Evolutionary conservation across 2,888 invertebrate species (phyloP), one percentile per base, ranked within the genome.

Genomic region (Cheilosia vulpina): DNA sequence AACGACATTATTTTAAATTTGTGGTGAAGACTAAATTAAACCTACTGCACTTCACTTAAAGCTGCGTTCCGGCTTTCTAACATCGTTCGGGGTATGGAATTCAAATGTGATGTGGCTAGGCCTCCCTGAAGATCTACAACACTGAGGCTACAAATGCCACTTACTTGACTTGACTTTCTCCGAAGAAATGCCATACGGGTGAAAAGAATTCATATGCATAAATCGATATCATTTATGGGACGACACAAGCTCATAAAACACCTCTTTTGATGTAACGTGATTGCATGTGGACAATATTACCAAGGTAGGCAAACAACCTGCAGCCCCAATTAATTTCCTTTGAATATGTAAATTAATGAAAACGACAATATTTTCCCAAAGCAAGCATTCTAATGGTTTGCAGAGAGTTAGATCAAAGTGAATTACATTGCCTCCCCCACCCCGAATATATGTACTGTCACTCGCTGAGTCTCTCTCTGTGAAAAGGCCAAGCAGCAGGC

Each of bases 271-370:
- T 85, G 81, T 85, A 85, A 85, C 66, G 52, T 77, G 76, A 85
- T 85, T 85, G 81, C 77, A 81, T 85, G 65, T 77, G 85, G 85
- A 80, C 81, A 62, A 73, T 72, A 85, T 80, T 85, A 85, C 71
- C 62, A 76, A 81, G 81, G 81, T 76, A 85, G 81, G 72, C 72
- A 85, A 85, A 85, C 72, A 85, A 72, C 85, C 85, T 81, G 85
- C 81, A 85, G 81, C 85, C 81, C 85, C 85, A 85, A 85, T 85
- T 85, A 85, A 85, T 85, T 85, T 85, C 81, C 85, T 85, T 85
- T 85, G 85, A 85, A 85, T 85, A 85, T 85, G 85, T 85, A 85
- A 85, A 85, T 85, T 85, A 81, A 85, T 85, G 85, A 85, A 80
- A 85, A 85, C 85, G 81, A 85, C 85, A 85, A 85, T 85, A 85